phyloP scores from a whole-genome alignment of 1,140 invertebrate genomes.

The Diploscapter pachys region DNA sequence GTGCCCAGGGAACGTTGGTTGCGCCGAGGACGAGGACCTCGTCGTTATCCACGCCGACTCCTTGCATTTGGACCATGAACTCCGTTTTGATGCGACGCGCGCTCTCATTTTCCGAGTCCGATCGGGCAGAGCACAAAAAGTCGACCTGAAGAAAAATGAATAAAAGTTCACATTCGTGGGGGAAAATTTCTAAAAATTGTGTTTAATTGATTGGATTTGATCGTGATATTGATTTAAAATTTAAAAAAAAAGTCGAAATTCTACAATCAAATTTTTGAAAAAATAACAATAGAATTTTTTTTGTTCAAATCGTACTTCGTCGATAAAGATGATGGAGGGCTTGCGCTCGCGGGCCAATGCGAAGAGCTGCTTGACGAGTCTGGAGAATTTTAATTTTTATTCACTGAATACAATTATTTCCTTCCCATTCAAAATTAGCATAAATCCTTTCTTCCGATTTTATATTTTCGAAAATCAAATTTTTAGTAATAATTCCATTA shows the following conservation, averaged over 20 bases:
- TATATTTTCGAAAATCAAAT: too few species aligned
- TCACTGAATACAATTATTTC: too few species aligned
- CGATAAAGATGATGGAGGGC: slow-evolving; percentile 97
- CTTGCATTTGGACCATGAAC: slow-evolving; percentile 98
- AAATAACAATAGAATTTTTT: background rate
- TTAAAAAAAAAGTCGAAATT: background rate
- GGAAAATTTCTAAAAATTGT: slow-evolving; percentile 76
- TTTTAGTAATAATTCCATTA: too few species aligned
- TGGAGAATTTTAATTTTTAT: slow-evolving; percentile 58
- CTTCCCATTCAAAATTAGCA: too few species aligned
- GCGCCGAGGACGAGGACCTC: slow-evolving; percentile 97
- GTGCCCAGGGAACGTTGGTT: slow-evolving; percentile 99
- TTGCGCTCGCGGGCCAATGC: slow-evolving; percentile 95
- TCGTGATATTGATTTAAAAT: background rate
- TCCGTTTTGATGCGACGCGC: slow-evolving; percentile 84
- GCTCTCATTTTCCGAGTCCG: slow-evolving; percentile 59
- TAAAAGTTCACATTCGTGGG: background rate
- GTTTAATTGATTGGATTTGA: slow-evolving; percentile 70
- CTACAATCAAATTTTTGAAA: slow-evolving; percentile 67
- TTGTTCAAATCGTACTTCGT: slow-evolving; percentile 68
- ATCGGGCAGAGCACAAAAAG: background rate
- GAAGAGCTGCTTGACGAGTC: slow-evolving; percentile 91
- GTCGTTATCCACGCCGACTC: slow-evolving; percentile 8
- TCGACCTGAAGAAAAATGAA: background rate
- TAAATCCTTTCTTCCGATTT: too few species aligned